Conservation (phyloP, 2,113 vertebrate species). For the Alethe diademata region DNA sequence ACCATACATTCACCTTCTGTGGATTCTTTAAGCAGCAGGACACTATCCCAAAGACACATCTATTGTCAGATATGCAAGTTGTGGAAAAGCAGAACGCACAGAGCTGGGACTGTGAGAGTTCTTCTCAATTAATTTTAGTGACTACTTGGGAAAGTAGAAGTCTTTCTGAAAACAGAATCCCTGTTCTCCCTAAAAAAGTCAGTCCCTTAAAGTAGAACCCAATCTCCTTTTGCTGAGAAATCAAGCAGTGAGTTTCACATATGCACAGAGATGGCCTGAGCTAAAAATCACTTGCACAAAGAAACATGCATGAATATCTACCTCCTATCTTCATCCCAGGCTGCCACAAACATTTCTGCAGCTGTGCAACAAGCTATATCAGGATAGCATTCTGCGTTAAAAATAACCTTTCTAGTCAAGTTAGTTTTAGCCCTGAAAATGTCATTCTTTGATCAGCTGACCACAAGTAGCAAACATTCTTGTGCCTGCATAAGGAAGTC, state of each 20-base stretch:
- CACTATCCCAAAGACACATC: background rate
- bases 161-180: background rate
- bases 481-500: background rate
- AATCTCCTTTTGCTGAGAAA: background rate
- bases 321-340: background rate
- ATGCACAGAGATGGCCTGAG: background rate
- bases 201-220: background rate
- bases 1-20: background rate
- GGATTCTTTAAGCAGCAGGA: background rate
- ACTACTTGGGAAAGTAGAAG: background rate
- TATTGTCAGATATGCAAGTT: background rate
- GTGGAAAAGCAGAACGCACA: background rate
- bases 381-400: background rate
- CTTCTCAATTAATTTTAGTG: background rate
- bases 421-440: background rate
- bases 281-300: background rate
- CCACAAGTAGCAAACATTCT: background rate
- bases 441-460: background rate
- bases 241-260: background rate
- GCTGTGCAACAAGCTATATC: conserved; percentile 15
- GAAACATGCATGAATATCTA: background rate
- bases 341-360: conserved; percentile 5
- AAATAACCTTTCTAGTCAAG: conserved; percentile 14
- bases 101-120: background rate
- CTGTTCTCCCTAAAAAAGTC: background rate